Evolutionary conservation across 2,888 invertebrate genomes (phyloP), one percentile per base, ranked within the genome.

Genomic region (Drosophila demipolita): DNA sequence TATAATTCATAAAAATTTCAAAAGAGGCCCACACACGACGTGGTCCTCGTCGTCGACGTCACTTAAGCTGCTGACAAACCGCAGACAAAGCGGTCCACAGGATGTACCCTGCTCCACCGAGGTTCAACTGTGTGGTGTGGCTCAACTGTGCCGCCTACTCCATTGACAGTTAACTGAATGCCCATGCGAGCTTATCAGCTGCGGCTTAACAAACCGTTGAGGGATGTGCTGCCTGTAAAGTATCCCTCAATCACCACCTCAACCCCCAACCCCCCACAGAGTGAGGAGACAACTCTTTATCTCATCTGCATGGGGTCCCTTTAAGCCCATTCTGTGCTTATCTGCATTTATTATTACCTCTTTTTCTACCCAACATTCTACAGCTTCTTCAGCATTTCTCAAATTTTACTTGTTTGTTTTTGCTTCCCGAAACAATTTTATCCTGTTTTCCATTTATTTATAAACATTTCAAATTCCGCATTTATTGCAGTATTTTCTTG

Each of bases 1-100:
- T 83, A 83, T 84, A 87, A 87, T 84, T 84, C 87, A 84, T 84
- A 84, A 82, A 87, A 84, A 84, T 87, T 84, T 78, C 84, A 61
- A 38, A 61, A 67, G 62, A 69, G 66, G 66, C 71, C 77, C 74
- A 67, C 87, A 80, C 82, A 87, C 75, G 70, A 54, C 32, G 84
- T 40, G 26, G 50, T 9, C 45, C 17, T 11, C 23, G 40, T 58
- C 55, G 38, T 63, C 45, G 62, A 17, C 17, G 26, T 2, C 29
- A 29, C 5, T 29, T 20, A 59, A 69, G 66, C 73, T 67, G 81
- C 78, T 80, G 71, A 80, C 80, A 87, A 82, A 60, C 84, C 83
- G 71, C 86, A 86, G 81, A 86, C 83, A 83, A 81, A 83, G 79
- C 86, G 81, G 50, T 79, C 62, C 62, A 66, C 69, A 87, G 87